These are phyloP conservation scores for Cosmia pyralina DNA, from an alignment of 2,888 invertebrate species.

Conservation along the genomic window DNA sequence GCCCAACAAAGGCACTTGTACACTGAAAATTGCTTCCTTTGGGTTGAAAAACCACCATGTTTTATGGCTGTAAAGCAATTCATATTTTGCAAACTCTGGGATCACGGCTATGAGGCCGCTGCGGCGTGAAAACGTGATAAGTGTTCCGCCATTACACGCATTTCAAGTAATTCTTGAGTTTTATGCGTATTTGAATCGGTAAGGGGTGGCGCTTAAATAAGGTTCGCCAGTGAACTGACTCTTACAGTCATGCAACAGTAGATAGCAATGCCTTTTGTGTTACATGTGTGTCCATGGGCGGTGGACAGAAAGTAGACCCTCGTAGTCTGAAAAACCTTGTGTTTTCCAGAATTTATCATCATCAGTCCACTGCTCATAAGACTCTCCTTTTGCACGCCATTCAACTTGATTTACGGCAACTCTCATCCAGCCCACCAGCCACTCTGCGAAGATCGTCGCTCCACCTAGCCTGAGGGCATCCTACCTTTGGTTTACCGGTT, in stretches of 20 bases:
- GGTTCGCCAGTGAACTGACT: neutral
- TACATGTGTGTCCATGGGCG: neutral
- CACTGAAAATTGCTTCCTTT: conserved; percentile 75
- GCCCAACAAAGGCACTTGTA: conserved; percentile 73
- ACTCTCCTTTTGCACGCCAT: no score
- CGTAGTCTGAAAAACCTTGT: neutral
- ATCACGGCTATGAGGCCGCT: conserved; percentile 57
- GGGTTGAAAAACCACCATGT: conserved; percentile 70
- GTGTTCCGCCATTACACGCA: conserved; percentile 62
- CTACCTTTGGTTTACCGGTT: no score
- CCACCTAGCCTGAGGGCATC: no score
- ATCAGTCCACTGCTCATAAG: no score
- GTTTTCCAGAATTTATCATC: neutral
- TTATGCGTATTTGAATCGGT: conserved; percentile 3
- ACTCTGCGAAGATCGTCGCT: no score
- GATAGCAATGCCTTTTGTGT: no score
- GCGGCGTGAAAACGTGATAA: conserved; percentile 71
- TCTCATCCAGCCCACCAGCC: no score
- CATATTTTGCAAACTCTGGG: conserved; percentile 75
- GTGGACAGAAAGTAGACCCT: neutral
- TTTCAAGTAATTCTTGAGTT: conserved; percentile 49
- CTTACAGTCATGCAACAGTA: no score
- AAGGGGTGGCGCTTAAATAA: neutral
- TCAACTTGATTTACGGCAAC: no score
- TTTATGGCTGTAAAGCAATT: conserved; percentile 72